Evolutionary conservation across 2,888 invertebrate genomes (phyloP).

Genomic region (Sisyra nigra): DNA sequence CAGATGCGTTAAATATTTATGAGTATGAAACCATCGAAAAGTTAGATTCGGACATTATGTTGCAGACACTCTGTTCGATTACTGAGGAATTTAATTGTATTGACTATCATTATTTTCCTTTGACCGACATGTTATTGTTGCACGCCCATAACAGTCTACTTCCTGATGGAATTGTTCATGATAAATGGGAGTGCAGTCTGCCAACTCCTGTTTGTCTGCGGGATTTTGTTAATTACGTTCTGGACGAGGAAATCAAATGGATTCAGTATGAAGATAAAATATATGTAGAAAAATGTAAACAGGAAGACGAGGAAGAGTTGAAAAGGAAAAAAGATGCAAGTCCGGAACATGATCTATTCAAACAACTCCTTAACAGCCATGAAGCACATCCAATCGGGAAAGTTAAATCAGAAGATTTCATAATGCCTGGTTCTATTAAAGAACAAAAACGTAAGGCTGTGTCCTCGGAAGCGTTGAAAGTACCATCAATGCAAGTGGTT

Average conservation of each 20-base stretch:
- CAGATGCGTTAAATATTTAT: not conserved
- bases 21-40: slow-evolving; percentile 1
- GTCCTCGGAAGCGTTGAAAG: too few species aligned
- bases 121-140: slow-evolving; percentile 19
- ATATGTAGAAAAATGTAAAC: slow-evolving; percentile 2
- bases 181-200: slow-evolving; percentile 12
- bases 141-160: slow-evolving; percentile 14
- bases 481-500: not conserved
- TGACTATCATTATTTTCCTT: slow-evolving; percentile 15
- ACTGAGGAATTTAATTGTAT: slow-evolving; percentile 14
- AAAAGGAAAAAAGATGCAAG: slow-evolving; percentile 10
- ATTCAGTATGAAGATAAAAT: slow-evolving; percentile 11
- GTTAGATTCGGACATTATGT: not conserved
- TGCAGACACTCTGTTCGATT: slow-evolving; percentile 1
- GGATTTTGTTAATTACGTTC: slow-evolving; percentile 20
- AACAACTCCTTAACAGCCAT: slow-evolving; percentile 5
- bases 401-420: slow-evolving; percentile 16
- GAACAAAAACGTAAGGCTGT: slow-evolving; percentile 9
- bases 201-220: slow-evolving; percentile 19
- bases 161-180: slow-evolving; percentile 5
- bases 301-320: slow-evolving; percentile 8
- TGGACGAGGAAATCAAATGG: slow-evolving; percentile 18
- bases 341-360: not conserved
- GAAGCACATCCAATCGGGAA: not conserved
- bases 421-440: slow-evolving; percentile 19